phyloP scores from a whole-genome alignment of 2,888 invertebrate species.

The Eilema sororculum region DNA sequence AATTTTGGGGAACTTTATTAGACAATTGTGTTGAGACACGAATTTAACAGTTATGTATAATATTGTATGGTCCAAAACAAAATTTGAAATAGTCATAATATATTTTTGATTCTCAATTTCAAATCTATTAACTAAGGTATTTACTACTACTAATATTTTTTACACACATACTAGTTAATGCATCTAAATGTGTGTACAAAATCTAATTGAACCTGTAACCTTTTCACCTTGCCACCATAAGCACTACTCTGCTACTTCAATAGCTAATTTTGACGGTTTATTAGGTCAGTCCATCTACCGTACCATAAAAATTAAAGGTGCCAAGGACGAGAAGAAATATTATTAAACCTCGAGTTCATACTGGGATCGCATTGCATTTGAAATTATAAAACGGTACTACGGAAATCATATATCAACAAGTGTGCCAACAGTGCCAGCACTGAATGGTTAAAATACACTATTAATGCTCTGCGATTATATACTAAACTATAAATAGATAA shows the following conservation, averaged over 20 bases:
- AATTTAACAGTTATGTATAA: not conserved
- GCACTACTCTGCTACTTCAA: not conserved
- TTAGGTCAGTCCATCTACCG: not conserved
- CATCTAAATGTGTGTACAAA: not conserved
- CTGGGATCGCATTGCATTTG: not conserved
- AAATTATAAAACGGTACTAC: not conserved
- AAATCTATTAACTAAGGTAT: too few relatives aligned
- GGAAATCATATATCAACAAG: not conserved
- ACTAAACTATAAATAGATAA: too few relatives aligned
- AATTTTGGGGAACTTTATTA: conserved; percentile 11
- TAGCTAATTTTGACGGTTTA: not conserved
- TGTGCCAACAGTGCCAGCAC: too few relatives aligned
- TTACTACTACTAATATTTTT: too few relatives aligned
- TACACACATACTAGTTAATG: not conserved
- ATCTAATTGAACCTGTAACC: not conserved
- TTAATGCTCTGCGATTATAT: not conserved
- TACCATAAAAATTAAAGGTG: too few relatives aligned
- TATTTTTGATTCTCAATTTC: not conserved
- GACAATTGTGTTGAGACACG: conserved; percentile 3
- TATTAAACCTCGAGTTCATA: not conserved
- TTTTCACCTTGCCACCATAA: too few relatives aligned
- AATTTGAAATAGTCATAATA: not conserved
- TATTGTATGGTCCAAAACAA: not conserved
- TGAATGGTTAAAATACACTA: not conserved
- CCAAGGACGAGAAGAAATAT: too few relatives aligned